Evolutionary conservation across 2,797 vertebrate species (phyloP), one percentile per base, ranked within the genome.

Genomic region (Heteromormyrus szaboi): DNA sequence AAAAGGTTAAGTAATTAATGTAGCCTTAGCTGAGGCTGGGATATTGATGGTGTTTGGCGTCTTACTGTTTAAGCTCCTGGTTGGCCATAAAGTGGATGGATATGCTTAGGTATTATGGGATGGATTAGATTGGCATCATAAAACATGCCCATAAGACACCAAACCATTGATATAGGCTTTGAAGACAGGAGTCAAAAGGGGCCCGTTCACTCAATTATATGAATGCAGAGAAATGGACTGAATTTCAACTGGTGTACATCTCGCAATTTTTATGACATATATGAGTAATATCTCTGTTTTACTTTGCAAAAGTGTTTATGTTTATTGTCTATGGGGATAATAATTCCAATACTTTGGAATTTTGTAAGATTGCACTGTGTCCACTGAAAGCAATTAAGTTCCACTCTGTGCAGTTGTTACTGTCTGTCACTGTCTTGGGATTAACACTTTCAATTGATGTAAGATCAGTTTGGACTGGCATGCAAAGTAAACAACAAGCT

Each of bases 351-450:
- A 59, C 12, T 25, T 81, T 50, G 41, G 56, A 25, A 3, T 19
- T 51, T 85, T 17, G 19, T 56, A 14, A 89, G 56, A 90, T 0
- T 3, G 50, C 62, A 53, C 25, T 9, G 92, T 94, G 93, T 37
- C 56, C 81, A 54, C 81, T 46, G 8, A 62, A 85, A 72, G 68
- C 29, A 72, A 17, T 37, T 72, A 72, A 89, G 51, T 59, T 86
- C 85, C 79, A 86, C 83, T 65, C 88, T 79, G 37, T 41, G 88
- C 95, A 96, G 93, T 95, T 96, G 96, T 93, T 91, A 90, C 89
- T 68, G 90, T 96, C 89, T 62, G 90, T 96, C 87, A 81, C 90
- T 92, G 91, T 56, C 29, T 48, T 62, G 90, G 92, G 88, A 90
- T 92, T 90, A 92, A 85, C 90, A 92, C 90, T 87, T 91, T 93